Conservation (phyloP, 2,113 vertebrate genomes). For the Prunella fulvescens region DNA sequence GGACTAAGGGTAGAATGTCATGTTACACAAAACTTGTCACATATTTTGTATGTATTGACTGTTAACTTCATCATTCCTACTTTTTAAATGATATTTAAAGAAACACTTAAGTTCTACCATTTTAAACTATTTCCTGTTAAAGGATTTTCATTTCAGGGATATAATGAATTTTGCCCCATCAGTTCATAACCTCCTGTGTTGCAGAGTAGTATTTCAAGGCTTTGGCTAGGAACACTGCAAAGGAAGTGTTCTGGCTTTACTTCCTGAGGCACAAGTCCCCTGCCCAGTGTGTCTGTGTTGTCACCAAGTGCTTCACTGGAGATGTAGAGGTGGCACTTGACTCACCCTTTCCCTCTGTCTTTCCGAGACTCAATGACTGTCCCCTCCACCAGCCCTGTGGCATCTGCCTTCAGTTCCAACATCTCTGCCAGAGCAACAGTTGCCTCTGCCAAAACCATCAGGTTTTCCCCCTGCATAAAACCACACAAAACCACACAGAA, state of each 20-base stretch:
- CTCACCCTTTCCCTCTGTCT: conserved; percentile 87
- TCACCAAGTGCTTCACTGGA: neutral
- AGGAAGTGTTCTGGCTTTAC: neutral
- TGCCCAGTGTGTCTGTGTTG: neutral
- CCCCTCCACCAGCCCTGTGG: conserved; percentile 83
- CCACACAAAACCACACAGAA: neutral
- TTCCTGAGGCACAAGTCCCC: neutral
- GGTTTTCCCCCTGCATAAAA: conserved; percentile 82
- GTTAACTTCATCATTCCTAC: neutral
- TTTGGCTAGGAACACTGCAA: neutral
- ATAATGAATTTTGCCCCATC: neutral
- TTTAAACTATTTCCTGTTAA: neutral
- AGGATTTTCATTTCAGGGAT: neutral
- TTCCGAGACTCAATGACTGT: conserved; percentile 88
- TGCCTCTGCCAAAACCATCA: conserved; percentile 87
- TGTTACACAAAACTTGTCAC: neutral
- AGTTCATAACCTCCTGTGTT: neutral
- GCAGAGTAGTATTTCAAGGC: neutral
- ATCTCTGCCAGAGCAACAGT: conserved; percentile 87
- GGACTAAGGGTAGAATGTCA: neutral
- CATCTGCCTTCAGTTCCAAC: conserved; percentile 89
- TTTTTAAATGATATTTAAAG: neutral
- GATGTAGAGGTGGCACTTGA: neutral
- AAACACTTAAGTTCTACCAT: neutral
- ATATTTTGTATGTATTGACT: neutral